Base-by-base conservation (phyloP, 2,113 vertebrate species). In the Syngnathus floridae region DNA sequence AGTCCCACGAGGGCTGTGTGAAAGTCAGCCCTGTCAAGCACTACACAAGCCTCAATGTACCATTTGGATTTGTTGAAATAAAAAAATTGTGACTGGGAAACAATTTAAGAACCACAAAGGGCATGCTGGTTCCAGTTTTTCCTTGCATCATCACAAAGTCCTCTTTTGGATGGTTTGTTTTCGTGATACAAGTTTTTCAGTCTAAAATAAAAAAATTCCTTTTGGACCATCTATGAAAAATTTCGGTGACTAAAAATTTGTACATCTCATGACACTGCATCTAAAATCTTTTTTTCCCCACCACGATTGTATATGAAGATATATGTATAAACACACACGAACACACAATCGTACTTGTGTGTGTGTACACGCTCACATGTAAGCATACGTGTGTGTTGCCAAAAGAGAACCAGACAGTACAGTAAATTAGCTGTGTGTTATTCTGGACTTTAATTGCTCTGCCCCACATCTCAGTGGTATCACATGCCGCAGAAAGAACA, bases 351-450 rank as follows among this genome's bases (percentile, higher is more conserved):
- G 1, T 66, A 75, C 68, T 21, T 62, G 64, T 26, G 45, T 69
- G 17, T 8, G 49, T 19, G 21, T 37, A 56, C 43, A n/a, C 16
- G 17, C 45, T 48, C 45, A 48, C 17, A n/a, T 48, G 6, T 7
- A 14, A 14, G 13, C 43, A 45, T 45, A 14, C 12, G 14, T 5
- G 8, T 51, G 48, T 21, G 48, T 51, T 13, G 4, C 14, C 38
- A 43, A 62, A 17, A 63, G 35, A 57, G 65, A 17, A 66, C 16
- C 19, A 66, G 60, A 65, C 10, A 19, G 59, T 73, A 70, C 67
- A 76, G 70, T 68, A 79, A 82, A 81, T 84, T 74, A 81, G 68
- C 62, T 54, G 59, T 67, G 72, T 67, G 72, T 69, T 72, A 62
- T 74, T 80, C 31, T 71, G 43, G 46, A 66, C 66, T 71, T 82